Base-by-base conservation (phyloP, 92 coral and sea anemone species). In the Actinostola sp. region DNA sequence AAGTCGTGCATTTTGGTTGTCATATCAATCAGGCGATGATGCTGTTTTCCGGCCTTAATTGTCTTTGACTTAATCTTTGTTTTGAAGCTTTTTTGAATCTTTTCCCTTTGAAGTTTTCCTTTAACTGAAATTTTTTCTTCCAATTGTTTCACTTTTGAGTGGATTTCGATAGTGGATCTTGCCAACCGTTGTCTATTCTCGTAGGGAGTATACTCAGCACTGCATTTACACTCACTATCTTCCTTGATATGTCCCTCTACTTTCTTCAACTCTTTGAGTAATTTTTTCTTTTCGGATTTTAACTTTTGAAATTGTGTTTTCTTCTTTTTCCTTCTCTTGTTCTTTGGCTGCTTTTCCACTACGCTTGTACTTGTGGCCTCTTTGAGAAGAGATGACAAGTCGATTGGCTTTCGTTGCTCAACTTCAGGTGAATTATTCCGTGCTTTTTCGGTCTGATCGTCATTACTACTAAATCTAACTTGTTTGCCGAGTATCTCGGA, bases 141-240 rank as follows among this genome's bases (percentile, higher is more conserved):
- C 36, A 91, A 25, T 13, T 63, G 91, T n/a, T 65, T 61, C 48
- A 91, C 77, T 72, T 88, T 91, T 59, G 98, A 84, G 10, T 81
- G 88, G 0, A 86, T 81, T 19, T 70, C 90, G 51, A 90, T 86
- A 8, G 98, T 73, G 33, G 89, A 48, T 27, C 89, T 89, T 12
- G 97, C 98, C 2, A 88, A 86, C 35, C 96, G 80, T 41, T 91
- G 92, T 29, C 98, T 82, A 66, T 88, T 84, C 52, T 81, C 92
- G 34, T 67, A 82, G 26, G 92, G 87, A 8, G 86, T 70, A 56
- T 87, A 87, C 31, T 66, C 63, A 2, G 77, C 79, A 36, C 75
- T 85, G 38, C 82, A 75, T 38, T 81, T 80, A 65, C 86, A 67
- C 12, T 84, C 67, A 24, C 82, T 88, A 39, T 93, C 97, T 28